Conservation (phyloP, 1,140 invertebrate species). For the Pogonomyrmex barbatus region DNA sequence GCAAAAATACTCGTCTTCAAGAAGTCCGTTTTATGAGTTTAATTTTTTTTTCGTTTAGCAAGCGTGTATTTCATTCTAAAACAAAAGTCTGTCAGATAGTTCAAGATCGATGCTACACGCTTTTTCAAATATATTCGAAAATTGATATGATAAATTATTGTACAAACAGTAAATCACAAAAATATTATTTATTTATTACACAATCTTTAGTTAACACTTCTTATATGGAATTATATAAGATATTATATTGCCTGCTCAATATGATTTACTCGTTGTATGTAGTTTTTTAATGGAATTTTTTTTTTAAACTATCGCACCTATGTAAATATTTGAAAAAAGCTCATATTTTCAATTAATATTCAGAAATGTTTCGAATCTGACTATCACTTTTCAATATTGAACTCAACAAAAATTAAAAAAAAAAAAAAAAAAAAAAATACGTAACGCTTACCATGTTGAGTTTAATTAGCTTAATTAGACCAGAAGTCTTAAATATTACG, state of each 20-base stretch:
- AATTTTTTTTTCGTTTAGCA: background rate
- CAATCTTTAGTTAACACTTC: background rate
- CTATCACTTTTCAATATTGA: no score
- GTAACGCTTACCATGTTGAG: no score
- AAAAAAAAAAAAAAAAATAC: no score
- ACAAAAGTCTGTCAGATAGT: background rate
- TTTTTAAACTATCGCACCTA: no score
- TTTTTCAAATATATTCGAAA: background rate
- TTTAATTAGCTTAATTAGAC: no score
- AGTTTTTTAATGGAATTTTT: no score
- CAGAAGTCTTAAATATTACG: no score
- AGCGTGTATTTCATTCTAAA: background rate
- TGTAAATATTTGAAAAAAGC: no score
- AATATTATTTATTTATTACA: background rate
- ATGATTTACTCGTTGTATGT: no score
- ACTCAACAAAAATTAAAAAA: no score
- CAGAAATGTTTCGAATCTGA: no score
- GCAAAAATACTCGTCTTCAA: background rate
- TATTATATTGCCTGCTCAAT: background rate
- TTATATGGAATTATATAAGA: background rate
- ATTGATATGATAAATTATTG: background rate
- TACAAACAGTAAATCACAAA: background rate
- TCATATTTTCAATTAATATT: no score
- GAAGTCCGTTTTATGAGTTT: slow-evolving; percentile 17
- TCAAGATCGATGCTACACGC: background rate